Conservation (phyloP, 2,113 vertebrate species). For the Thymallus thymallus region DNA sequence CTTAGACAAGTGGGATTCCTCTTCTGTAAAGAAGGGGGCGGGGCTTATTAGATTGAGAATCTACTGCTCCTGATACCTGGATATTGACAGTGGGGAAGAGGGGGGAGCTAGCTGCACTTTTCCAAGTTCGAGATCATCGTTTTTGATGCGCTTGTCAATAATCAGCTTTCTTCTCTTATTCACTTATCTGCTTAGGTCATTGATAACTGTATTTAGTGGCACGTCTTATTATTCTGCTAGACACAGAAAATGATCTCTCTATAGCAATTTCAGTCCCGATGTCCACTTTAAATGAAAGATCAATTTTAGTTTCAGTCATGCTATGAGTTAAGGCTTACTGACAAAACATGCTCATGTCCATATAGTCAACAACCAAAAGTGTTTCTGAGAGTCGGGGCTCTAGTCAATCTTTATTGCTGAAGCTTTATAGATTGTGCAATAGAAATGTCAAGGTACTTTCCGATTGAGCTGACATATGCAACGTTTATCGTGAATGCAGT, state of each 20-base stretch:
- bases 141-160: conserved; percentile 39
- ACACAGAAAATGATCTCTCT: conserved; percentile 29
- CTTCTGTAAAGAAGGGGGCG: conserved; percentile 19
- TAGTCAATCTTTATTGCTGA: too few relatives aligned
- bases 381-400: too few relatives aligned
- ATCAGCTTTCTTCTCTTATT: conserved; percentile 48
- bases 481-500: too few relatives aligned
- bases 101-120: conserved; percentile 6
- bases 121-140: conserved; percentile 42
- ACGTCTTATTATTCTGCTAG: conserved; percentile 48
- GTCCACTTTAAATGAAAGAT: conserved; percentile 36
- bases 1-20: conserved; percentile 45
- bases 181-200: conserved; percentile 49
- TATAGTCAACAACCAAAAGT: neutral
- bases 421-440: too few relatives aligned
- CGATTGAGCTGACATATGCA: too few relatives aligned
- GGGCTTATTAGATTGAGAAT: conserved; percentile 20
- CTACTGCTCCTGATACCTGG: neutral
- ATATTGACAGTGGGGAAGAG: conserved; percentile 18
- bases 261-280: conserved; percentile 31
- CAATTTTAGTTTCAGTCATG: conserved; percentile 22
- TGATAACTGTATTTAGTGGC: conserved; percentile 38
- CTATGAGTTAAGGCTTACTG: neutral
- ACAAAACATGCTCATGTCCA: neutral
- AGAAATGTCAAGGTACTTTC: too few relatives aligned